A percentile compares a stretch with the other conserved stretches of the same genome.
phyloP scores from a whole-genome alignment of 2,113 vertebrate species.

The Centropus bengalensis region DNA sequence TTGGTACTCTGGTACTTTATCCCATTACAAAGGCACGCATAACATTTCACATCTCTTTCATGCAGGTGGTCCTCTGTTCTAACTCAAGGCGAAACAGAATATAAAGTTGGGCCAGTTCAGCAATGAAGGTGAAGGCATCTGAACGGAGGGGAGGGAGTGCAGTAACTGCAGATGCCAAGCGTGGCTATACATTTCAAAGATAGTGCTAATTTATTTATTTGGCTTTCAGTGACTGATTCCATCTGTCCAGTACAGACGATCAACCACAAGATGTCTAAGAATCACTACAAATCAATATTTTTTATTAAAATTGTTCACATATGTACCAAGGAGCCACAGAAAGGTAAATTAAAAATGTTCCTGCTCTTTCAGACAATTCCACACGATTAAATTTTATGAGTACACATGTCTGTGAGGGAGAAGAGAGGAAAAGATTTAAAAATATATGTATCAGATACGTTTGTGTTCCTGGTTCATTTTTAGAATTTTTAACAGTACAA shows the following conservation, averaged over 20 bases:
- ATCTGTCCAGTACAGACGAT: constrained; percentile 65
- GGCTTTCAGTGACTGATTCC: constrained; percentile 66
- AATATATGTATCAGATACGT: not conserved
- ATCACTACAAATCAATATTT: constrained; percentile 20
- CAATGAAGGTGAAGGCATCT: constrained; percentile 52
- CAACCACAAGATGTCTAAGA: constrained; percentile 37
- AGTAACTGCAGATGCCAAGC: constrained; percentile 63
- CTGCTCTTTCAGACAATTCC: constrained; percentile 49
- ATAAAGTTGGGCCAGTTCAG: constrained; percentile 59
- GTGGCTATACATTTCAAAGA: constrained; percentile 74
- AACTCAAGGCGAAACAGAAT: constrained; percentile 62
- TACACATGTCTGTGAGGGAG: constrained; percentile 26
- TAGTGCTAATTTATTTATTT: constrained; percentile 76
- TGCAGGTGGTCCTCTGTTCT: constrained; percentile 71
- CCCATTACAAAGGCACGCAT: constrained; percentile 72
- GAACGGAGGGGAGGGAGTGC: constrained; percentile 28
- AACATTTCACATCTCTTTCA: constrained; percentile 69
- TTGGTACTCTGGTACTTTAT: constrained; percentile 69
- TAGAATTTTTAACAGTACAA: constrained; percentile 3
- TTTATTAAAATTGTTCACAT: constrained; percentile 72
- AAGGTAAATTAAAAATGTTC: constrained; percentile 59
- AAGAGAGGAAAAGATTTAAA: not conserved
- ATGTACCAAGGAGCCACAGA: constrained; percentile 55
- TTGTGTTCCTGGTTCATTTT: constrained; percentile 39
- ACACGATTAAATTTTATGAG: constrained; percentile 64